Evolutionary conservation across 2,888 invertebrate species (phyloP).

Genomic region (Metalampra italica): DNA sequence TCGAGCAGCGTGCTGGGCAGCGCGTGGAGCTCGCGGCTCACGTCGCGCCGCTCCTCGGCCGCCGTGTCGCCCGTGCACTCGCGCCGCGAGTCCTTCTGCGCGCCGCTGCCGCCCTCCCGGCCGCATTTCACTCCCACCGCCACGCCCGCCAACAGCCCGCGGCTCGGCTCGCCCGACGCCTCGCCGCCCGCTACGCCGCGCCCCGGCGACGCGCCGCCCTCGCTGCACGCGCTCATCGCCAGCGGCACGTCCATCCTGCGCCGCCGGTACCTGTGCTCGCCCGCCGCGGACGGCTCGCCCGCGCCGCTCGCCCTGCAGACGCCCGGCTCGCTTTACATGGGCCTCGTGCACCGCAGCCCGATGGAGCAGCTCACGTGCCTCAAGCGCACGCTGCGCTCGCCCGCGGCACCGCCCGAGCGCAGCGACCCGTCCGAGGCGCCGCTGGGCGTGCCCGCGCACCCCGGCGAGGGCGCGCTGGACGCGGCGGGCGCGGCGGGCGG

Average conservation of each 20-base stretch:
- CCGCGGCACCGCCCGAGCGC: conserved; percentile 57
- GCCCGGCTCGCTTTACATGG: conserved; percentile 79
- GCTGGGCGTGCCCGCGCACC: conserved; percentile 80
- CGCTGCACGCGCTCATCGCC: conserved; percentile 74
- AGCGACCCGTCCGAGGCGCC: conserved; percentile 39
- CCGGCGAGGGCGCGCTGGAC: conserved; percentile 79
- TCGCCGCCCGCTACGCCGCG: conserved; percentile 80
- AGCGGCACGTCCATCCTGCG: conserved; percentile 67
- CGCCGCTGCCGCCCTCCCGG: conserved; percentile 80
- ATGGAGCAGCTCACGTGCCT: conserved; percentile 89
- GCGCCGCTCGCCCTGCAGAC: conserved; percentile 80
- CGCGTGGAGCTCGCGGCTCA: conserved; percentile 82
- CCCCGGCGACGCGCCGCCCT: conserved; percentile 79
- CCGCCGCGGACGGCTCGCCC: conserved; percentile 78
- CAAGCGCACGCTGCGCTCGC: conserved; percentile 72
- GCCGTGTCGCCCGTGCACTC: conserved; percentile 79
- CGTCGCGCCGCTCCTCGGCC: conserved; percentile 77
- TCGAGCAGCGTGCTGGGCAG: conserved; percentile 68
- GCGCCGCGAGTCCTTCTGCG: conserved; percentile 88
- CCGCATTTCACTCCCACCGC: conserved; percentile 88
- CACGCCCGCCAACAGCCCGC: conserved; percentile 92
- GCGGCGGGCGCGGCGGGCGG: conserved; percentile 54
- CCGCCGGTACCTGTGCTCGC: conserved; percentile 76
- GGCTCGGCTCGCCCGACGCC: conserved; percentile 77
- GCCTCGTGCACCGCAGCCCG: conserved; percentile 83